These are phyloP conservation scores for Peromyscus attwateri DNA, from an alignment of 2,797 vertebrate species.

Conservation along the genomic window DNA sequence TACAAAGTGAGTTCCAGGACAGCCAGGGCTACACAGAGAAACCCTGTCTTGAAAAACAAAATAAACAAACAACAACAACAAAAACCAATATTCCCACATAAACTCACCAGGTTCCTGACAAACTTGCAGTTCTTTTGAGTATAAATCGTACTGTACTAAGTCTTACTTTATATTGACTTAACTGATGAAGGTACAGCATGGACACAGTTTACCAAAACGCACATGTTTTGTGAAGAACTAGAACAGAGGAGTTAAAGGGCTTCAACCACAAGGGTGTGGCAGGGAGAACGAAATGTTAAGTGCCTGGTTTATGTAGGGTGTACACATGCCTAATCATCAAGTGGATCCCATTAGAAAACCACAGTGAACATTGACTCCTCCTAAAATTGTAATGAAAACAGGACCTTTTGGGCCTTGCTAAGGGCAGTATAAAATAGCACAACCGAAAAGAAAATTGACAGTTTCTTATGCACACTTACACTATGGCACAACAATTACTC, in stretches of 20 bases:
- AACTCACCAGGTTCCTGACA: constrained; percentile 48
- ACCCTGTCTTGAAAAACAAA: not conserved
- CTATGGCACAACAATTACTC: not conserved
- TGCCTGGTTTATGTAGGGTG: not conserved
- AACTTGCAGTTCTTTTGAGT: constrained; percentile 11
- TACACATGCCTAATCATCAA: not conserved
- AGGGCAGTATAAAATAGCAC: not conserved
- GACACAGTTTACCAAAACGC: not conserved
- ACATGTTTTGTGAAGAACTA: not conserved
- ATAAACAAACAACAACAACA: not conserved
- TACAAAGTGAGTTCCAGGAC: not conserved
- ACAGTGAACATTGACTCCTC: not conserved
- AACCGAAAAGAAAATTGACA: not conserved
- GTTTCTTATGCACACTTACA: not conserved
- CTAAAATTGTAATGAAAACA: not conserved
- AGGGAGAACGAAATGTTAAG: not conserved
- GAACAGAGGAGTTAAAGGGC: not conserved
- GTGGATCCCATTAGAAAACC: not conserved
- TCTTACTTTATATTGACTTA: constrained; percentile 1
- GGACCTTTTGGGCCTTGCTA: not conserved
- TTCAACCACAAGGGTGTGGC: not conserved
- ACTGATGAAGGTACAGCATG: not conserved
- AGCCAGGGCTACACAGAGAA: not conserved
- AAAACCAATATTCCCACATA: not conserved
- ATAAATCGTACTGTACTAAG: not conserved